phyloP scores from a whole-genome alignment of 2,797 vertebrate species.

The Loris lydekkerianus region DNA sequence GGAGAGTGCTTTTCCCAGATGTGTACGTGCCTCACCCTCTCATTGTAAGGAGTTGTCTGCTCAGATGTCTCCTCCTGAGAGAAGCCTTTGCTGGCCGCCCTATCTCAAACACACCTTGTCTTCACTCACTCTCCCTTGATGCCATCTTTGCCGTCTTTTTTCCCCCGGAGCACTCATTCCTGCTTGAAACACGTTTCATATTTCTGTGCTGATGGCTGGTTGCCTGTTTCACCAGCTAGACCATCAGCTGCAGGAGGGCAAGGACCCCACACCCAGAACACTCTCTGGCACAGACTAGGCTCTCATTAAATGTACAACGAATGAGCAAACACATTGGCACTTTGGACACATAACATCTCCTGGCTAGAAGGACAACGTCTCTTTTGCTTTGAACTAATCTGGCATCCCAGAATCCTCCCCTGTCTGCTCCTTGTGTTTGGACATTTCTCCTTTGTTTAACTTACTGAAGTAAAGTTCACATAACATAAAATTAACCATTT shows the following conservation, averaged over 20 bases:
- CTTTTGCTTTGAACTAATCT: not conserved
- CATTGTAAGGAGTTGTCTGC: not conserved
- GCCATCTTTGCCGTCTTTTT: not conserved
- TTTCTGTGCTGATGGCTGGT: not conserved
- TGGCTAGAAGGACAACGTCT: not conserved
- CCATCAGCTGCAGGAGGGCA: not conserved
- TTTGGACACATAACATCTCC: not conserved
- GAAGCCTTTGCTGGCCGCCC: not conserved
- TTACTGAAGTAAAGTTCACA: not conserved
- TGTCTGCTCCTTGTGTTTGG: not conserved
- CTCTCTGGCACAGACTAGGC: not conserved
- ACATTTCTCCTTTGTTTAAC: not conserved
- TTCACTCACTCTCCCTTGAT: not conserved
- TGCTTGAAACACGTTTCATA: not conserved
- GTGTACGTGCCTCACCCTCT: not conserved
- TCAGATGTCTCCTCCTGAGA: not conserved
- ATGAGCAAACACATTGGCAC: too few relatives aligned
- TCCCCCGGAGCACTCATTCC: not conserved
- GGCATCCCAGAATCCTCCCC: not conserved
- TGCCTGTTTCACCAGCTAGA: not conserved
- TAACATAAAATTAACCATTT: not conserved
- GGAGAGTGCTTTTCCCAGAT: not conserved
- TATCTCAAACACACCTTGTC: not conserved
- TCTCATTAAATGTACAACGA: not conserved
- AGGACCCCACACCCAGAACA: too few relatives aligned